phyloP scores from a whole-genome alignment of 2,888 invertebrate species.

The Gortyna flavago region DNA sequence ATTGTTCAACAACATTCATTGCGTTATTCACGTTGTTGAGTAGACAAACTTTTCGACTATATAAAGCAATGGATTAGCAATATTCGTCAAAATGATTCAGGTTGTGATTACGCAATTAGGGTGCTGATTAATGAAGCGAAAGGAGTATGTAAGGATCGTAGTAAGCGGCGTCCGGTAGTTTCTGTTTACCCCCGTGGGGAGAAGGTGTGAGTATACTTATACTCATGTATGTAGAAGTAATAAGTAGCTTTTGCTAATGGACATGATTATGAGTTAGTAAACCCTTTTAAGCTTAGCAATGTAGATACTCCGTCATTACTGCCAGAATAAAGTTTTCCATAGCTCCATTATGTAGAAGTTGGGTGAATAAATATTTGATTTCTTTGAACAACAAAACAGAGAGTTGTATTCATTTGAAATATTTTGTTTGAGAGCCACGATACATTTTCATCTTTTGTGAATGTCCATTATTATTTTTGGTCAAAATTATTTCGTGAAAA shows the following conservation, averaged over 20 bases:
- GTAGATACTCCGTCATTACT: not conserved
- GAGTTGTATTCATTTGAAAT: not conserved
- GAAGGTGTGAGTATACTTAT: too few relatives aligned
- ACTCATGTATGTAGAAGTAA: too few relatives aligned
- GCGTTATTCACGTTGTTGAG: too few relatives aligned
- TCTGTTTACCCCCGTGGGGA: not conserved
- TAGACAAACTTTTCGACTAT: too few relatives aligned
- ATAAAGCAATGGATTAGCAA: too few relatives aligned
- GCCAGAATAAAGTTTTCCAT: not conserved
- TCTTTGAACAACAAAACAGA: not conserved
- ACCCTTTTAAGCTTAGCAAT: not conserved
- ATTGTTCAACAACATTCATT: too few relatives aligned
- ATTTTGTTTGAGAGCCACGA: not conserved
- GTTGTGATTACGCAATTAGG: too few relatives aligned
- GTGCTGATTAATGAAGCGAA: not conserved
- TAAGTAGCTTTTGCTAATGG: not conserved
- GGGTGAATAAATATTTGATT: not conserved
- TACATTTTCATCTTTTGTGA: conserved; percentile 8
- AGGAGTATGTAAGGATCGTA: not conserved
- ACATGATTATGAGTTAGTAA: not conserved
- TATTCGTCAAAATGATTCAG: too few relatives aligned
- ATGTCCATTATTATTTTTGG: not conserved
- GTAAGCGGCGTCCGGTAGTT: too few relatives aligned
- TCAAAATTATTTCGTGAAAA: conserved; percentile 13
- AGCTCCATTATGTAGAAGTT: not conserved